These are phyloP conservation scores for Arnoldichthys spilopterus DNA, from an alignment of 2,797 vertebrate genomes.

Conservation along the genomic window DNA sequence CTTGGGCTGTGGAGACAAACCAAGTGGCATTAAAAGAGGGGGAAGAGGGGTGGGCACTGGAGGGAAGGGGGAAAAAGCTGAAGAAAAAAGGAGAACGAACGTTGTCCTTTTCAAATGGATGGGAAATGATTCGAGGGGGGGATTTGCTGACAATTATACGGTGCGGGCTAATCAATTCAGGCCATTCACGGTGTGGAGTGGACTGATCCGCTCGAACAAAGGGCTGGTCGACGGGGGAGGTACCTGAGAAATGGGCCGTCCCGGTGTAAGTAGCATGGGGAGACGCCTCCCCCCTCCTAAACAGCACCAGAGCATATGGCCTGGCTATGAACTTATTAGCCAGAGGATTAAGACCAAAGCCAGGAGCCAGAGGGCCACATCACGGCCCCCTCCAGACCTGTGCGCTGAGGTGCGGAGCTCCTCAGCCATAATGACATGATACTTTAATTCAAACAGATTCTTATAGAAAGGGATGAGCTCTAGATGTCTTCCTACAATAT, in stretches of 20 bases:
- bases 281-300: constrained; percentile 85
- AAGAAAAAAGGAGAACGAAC: constrained; percentile 77
- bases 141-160: constrained; percentile 93
- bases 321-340: constrained; percentile 97
- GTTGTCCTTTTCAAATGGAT: constrained; percentile 88
- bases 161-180: constrained; percentile 93
- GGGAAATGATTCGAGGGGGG: constrained; percentile 87
- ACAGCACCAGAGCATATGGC: constrained; percentile 91
- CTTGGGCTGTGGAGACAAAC: constrained; percentile 63
- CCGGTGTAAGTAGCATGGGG: constrained; percentile 93
- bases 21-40: constrained; percentile 69
- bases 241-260: constrained; percentile 93
- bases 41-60: constrained; percentile 66
- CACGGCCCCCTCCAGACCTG: constrained; percentile 66
- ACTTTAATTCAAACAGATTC: constrained; percentile 47
- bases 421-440: constrained; percentile 48
- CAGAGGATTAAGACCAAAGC: constrained; percentile 92
- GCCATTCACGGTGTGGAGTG: constrained; percentile 93
- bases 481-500: background rate
- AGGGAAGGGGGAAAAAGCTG: constrained; percentile 59
- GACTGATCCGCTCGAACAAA: constrained; percentile 93
- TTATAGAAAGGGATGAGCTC: constrained; percentile 9
- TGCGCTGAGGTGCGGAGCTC: constrained; percentile 61
- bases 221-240: constrained; percentile 85
- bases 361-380: constrained; percentile 78